A percentile compares a stretch with the other conserved stretches of the same genome.
Evolutionary conservation across 2,113 vertebrate species (phyloP).

Genomic region (Semicossyphus pulcher): DNA sequence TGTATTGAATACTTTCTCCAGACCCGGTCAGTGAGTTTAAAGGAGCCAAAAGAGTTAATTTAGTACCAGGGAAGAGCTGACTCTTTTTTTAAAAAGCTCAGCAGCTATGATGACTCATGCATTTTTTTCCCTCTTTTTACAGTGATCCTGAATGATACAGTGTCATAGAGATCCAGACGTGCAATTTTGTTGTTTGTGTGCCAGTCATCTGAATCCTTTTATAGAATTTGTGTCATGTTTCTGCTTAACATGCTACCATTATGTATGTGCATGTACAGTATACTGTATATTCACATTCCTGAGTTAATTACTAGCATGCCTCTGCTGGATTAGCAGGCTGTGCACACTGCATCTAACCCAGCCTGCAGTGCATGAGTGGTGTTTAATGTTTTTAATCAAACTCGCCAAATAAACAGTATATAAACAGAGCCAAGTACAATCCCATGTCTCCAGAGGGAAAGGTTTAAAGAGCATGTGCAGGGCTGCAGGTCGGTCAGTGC

Average conservation of each 20-base stretch:
- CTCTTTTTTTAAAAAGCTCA: conserved; percentile 4
- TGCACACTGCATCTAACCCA: background rate
- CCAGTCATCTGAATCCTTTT: too few species aligned
- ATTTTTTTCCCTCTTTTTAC: background rate
- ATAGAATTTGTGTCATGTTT: too few species aligned
- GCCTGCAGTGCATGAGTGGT: background rate
- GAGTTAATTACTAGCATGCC: background rate
- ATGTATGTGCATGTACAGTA: background rate
- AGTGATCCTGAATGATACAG: background rate
- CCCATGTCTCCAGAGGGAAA: background rate
- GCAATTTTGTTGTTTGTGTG: background rate
- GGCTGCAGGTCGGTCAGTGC: background rate
- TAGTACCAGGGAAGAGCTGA: background rate
- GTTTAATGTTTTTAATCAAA: background rate
- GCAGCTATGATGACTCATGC: conserved; percentile 8
- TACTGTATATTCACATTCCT: background rate
- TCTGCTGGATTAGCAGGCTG: background rate
- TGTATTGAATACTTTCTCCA: background rate
- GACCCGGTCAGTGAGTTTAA: background rate
- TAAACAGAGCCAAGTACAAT: conserved; percentile 3
- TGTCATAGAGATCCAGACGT: too few species aligned
- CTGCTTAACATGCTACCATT: background rate
- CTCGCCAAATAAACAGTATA: background rate
- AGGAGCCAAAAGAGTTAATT: background rate
- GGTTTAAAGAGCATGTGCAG: background rate